phyloP scores from a whole-genome alignment of 2,888 invertebrate species.

The Axea sp. region DNA sequence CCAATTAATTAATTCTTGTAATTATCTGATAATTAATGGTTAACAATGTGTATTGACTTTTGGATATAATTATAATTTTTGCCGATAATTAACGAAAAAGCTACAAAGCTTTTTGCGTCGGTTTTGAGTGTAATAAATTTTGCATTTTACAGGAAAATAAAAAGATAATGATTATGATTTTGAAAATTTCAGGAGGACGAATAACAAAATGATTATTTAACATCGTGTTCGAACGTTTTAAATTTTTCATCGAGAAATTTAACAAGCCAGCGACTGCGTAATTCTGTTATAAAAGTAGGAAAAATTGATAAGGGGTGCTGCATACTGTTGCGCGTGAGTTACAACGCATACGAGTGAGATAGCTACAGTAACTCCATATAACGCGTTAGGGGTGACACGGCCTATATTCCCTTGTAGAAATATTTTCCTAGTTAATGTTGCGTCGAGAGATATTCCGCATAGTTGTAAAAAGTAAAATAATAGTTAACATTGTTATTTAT shows the following conservation, averaged over 20 bases:
- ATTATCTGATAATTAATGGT: constrained; percentile 38
- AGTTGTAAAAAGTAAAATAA: constrained; percentile 25
- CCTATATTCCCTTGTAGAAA: constrained; percentile 46
- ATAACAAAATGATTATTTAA: constrained; percentile 20
- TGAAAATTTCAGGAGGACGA: too few species aligned
- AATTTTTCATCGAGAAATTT: constrained; percentile 1
- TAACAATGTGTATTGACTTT: constrained; percentile 25
- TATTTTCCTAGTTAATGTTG: constrained; percentile 44
- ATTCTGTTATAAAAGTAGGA: constrained; percentile 44
- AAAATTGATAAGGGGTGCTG: constrained; percentile 47
- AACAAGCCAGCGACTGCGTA: constrained; percentile 7
- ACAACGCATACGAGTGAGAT: constrained; percentile 34
- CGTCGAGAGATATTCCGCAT: constrained; percentile 35
- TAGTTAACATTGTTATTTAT: constrained; percentile 20
- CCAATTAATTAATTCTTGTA: constrained; percentile 39
- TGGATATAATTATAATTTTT: constrained; percentile 28
- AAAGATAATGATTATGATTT: too few species aligned
- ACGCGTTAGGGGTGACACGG: constrained; percentile 41
- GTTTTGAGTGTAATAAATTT: constrained; percentile 2
- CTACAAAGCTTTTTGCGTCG: background rate
- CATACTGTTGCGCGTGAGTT: constrained; percentile 38
- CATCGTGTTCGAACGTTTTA: background rate
- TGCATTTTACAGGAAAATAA: background rate
- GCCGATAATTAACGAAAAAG: constrained; percentile 25
- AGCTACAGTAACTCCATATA: constrained; percentile 35